Percentiles rank a stretch among this genome's conserved stretches.
Conservation (phyloP, 2,113 vertebrate genomes). For the Hucho hucho region DNA sequence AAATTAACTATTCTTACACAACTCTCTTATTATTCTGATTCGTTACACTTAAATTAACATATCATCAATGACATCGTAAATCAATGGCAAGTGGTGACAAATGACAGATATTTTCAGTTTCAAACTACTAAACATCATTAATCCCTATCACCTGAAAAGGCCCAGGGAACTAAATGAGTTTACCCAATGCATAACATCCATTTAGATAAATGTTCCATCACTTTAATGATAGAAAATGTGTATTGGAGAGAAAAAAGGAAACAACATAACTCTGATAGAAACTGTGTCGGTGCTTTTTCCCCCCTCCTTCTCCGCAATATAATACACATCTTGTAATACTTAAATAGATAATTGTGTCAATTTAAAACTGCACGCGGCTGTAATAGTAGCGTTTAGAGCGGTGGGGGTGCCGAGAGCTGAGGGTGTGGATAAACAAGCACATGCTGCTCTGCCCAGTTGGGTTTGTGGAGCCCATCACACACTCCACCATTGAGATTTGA, state of each 20-base stretch:
- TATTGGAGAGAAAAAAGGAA: constrained; percentile 34
- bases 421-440: constrained; percentile 69
- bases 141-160: constrained; percentile 77
- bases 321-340: constrained; percentile 67
- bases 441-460: constrained; percentile 57
- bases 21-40: constrained; percentile 63
- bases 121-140: constrained; percentile 79
- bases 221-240: constrained; percentile 67
- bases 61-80: constrained; percentile 66
- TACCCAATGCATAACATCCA: constrained; percentile 72
- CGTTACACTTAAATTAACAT: constrained; percentile 75
- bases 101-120: constrained; percentile 75
- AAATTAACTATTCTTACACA: constrained; percentile 58
- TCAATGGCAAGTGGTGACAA: constrained; percentile 74
- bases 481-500: constrained; percentile 63
- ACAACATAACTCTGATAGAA: constrained; percentile 58
- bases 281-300: constrained; percentile 55
- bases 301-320: constrained; percentile 49
- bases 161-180: constrained; percentile 76
- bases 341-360: constrained; percentile 77
- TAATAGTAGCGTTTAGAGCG: constrained; percentile 70
- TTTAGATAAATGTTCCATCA: constrained; percentile 76
- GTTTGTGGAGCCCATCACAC: constrained; percentile 61
- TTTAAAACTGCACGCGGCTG: constrained; percentile 67
- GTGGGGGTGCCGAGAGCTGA: constrained; percentile 58